Evolutionary conservation across 2,888 invertebrate genomes (phyloP).

Genomic region (Heliconius charithonia): DNA sequence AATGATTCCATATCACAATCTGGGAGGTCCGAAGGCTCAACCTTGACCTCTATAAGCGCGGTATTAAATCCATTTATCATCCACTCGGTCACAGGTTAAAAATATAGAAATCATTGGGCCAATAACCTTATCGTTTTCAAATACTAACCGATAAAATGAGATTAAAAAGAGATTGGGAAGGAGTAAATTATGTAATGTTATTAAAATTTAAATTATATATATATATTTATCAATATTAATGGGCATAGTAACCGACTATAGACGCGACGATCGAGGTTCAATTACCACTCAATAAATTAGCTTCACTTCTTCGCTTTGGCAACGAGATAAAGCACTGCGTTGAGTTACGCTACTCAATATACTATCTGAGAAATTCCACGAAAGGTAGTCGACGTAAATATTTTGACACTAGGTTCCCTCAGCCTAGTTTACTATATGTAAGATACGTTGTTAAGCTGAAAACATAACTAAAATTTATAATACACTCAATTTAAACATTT

Average conservation of each 20-base stretch:
- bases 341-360: too few species aligned
- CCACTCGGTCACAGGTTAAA: slow-evolving; percentile 39
- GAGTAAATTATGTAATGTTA: not conserved
- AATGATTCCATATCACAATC: slow-evolving; percentile 26
- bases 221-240: too few species aligned
- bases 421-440: too few species aligned
- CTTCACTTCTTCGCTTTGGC: too few species aligned
- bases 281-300: too few species aligned
- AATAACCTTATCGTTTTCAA: slow-evolving; percentile 16
- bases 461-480: not conserved
- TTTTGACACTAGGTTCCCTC: not conserved
- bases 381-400: too few species aligned
- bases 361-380: too few species aligned
- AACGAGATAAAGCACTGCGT: too few species aligned
- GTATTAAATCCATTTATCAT: slow-evolving; percentile 40
- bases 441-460: too few species aligned
- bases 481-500: too few species aligned
- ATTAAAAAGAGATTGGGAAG: not conserved
- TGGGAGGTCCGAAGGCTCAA: slow-evolving; percentile 35
- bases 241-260: too few species aligned
- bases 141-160: slow-evolving; percentile 3
- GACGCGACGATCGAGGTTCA: too few species aligned
- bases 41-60: slow-evolving; percentile 37
- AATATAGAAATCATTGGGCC: slow-evolving; percentile 40
- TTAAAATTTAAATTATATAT: not conserved